Evolutionary conservation across 2,888 invertebrate species (phyloP), one percentile per base, ranked within the genome.

Genomic region (Polyommatus iphigenia): DNA sequence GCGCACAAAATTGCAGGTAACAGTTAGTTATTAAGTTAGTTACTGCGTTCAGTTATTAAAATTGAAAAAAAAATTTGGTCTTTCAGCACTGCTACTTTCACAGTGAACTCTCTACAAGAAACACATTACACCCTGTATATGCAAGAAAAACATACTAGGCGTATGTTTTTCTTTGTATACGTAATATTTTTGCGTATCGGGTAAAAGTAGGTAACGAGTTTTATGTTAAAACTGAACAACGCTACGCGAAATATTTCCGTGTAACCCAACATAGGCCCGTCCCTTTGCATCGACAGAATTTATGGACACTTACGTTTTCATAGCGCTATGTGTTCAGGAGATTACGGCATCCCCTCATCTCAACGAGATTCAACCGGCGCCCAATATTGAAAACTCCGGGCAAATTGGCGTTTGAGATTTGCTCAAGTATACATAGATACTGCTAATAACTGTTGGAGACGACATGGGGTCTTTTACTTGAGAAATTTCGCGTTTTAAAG

Each of bases 221-320:
- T 62, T 62, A 62, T 62, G 24, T 62, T 8, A 62, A 62, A 62
- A 62, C 24, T 62, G 13, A 62, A 62, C 20, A 59, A 71, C n/a
- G 20, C 72, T 72, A 8, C 41, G 72, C n/a, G 13, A 2, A 36
- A 72, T 8, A 72, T 46, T 24, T 50, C 24, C 73, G 24, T 18
- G 50, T 73, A 24, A 50, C 73, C 50, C 13, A 29, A 50, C 73
- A 50, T 41, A 73, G 73, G 41, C 50, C n/a, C 72, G 72, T 72
- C 72, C 24, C 24, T 73, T 73, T 46, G 5, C 50, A 90, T 90
- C 89, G 89, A 86, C 84, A 87, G 87, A 89, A 90, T 90, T 90
- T 91, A 91, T 89, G 87, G 87, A 87, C 85, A 90, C 88, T 91
- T 90, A 90, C 90, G 85, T 89, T 90, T 91, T 90, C 89, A 89